These are phyloP conservation scores for Anniella stebbinsi DNA, from an alignment of 2,797 vertebrate genomes.

Conservation along the genomic window DNA sequence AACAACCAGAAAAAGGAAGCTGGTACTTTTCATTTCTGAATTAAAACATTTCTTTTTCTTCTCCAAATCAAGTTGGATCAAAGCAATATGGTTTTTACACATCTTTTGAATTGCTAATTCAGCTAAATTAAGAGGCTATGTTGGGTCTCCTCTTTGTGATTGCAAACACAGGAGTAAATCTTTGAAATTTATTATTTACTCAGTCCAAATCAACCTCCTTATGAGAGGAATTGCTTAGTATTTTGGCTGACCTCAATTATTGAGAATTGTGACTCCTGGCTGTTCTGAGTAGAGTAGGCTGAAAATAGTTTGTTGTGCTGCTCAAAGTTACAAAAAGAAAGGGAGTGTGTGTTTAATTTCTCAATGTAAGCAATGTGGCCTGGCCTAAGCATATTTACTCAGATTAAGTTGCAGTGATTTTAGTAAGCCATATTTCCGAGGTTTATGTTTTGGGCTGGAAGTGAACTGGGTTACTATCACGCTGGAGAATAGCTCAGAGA, in stretches of 20 bases:
- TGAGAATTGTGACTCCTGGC: neutral
- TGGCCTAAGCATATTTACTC: neutral
- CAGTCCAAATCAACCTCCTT: neutral
- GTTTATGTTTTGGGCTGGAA: no score
- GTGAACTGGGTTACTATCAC: neutral
- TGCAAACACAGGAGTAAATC: neutral
- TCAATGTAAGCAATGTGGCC: neutral
- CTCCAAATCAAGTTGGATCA: neutral
- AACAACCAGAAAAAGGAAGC: neutral
- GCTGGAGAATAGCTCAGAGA: no score
- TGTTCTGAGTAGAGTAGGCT: neutral
- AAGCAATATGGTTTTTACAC: neutral
- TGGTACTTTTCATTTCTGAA: accelerated
- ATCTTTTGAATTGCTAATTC: neutral
- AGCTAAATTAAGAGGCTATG: neutral
- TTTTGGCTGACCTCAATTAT: neutral
- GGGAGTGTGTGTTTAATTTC: neutral
- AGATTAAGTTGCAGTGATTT: neutral
- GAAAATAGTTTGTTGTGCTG: neutral
- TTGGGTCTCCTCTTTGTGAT: neutral
- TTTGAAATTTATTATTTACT: neutral
- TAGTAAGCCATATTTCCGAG: neutral
- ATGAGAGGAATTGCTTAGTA: neutral
- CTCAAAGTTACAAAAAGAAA: neutral
- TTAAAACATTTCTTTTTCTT: neutral